These are phyloP conservation scores for Mactromeris polynyma DNA, from an alignment of 2,888 invertebrate genomes.

Conservation along the genomic window DNA sequence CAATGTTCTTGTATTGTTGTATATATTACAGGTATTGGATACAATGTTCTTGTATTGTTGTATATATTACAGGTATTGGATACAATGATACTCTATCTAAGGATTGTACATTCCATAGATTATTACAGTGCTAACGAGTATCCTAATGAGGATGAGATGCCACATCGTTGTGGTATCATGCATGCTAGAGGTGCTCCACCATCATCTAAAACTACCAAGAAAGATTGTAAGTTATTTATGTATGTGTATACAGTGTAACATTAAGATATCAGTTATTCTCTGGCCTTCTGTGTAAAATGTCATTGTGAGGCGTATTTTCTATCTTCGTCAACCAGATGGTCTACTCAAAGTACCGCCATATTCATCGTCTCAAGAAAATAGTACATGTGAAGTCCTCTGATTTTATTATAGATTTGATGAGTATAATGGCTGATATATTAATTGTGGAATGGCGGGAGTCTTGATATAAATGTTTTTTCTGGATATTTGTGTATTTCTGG, in stretches of 20 bases:
- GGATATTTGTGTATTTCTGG: too few relatives aligned
- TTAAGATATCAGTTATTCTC: too few relatives aligned
- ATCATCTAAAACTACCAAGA: slow-evolving; percentile 90
- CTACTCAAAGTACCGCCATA: too few relatives aligned
- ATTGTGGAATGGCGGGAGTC: too few relatives aligned
- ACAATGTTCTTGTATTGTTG: background rate
- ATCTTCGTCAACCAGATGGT: too few relatives aligned
- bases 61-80: slow-evolving; percentile 89
- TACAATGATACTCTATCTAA: slow-evolving; percentile 95
- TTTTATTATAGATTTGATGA: too few relatives aligned
- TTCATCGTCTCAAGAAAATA: too few relatives aligned
- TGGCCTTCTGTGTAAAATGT: too few relatives aligned
- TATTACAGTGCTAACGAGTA: slow-evolving; percentile 99
- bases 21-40: slow-evolving; percentile 86
- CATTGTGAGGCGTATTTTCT: too few relatives aligned
- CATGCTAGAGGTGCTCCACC: slow-evolving; percentile 97
- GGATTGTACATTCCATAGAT: slow-evolving; percentile 99
- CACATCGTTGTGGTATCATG: slow-evolving; percentile 99
- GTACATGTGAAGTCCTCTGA: too few relatives aligned
- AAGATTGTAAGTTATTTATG: slow-evolving; percentile 85
- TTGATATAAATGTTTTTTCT: too few relatives aligned
- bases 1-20: slow-evolving; percentile 88
- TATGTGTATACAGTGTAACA: background rate
- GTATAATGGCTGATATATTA: too few relatives aligned
- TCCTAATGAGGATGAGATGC: slow-evolving; percentile 99